phyloP scores from a whole-genome alignment of 2,888 invertebrate genomes.

The Cetonia aurata region DNA sequence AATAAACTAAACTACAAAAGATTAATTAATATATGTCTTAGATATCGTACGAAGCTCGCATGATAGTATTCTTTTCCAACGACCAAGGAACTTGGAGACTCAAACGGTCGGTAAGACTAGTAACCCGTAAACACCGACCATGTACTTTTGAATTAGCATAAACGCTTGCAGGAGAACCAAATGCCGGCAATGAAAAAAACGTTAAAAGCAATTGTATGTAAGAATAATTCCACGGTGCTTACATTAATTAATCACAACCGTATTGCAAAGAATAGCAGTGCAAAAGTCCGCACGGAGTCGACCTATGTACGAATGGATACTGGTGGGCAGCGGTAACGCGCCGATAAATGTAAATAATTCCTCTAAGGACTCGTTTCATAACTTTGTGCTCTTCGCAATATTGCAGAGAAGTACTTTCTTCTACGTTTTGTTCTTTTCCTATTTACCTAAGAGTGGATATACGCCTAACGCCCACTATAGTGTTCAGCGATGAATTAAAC shows the following conservation, averaged over 20 bases:
- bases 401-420: conserved; percentile 58
- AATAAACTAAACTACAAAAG: too few relatives aligned
- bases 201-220: conserved; percentile 48
- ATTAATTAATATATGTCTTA: conserved; percentile 30
- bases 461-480: conserved; percentile 15
- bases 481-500: conserved; percentile 4
- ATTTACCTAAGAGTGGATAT: conserved; percentile 3
- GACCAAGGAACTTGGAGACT: conserved; percentile 24
- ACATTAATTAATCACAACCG: conserved; percentile 46
- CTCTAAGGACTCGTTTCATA: conserved; percentile 54
- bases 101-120: conserved; percentile 38
- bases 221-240: conserved; percentile 41
- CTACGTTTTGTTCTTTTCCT: conserved; percentile 38
- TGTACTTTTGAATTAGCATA: conserved; percentile 38
- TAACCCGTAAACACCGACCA: conserved; percentile 32
- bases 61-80: conserved; percentile 8
- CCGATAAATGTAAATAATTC: conserved; percentile 45
- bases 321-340: conserved; percentile 41
- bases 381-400: conserved; percentile 61
- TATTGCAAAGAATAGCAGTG: conserved; percentile 34
- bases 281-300: conserved; percentile 44
- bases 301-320: conserved; percentile 39
- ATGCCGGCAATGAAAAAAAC: conserved; percentile 32
- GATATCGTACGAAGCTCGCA: neutral
- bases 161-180: conserved; percentile 25